phyloP scores from a whole-genome alignment of 2,113 vertebrate genomes.

The Cebidichthys violaceus region DNA sequence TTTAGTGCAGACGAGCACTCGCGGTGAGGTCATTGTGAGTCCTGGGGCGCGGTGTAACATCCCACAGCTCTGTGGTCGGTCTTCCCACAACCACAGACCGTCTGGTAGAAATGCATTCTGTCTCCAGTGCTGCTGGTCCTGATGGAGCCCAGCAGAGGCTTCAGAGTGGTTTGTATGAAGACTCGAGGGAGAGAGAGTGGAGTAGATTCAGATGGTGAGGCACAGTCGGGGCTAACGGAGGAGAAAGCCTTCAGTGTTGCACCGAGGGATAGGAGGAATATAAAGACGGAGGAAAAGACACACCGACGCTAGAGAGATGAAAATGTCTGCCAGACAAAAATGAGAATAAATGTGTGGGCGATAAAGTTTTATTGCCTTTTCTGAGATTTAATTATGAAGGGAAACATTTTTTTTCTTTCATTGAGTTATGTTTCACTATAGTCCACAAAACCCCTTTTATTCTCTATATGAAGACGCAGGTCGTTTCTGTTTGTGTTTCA shows the following conservation, averaged over 20 bases:
- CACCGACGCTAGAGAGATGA: slow-evolving; percentile 21
- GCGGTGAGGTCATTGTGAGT: slow-evolving; percentile 63
- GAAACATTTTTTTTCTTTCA: slow-evolving; percentile 56
- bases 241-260: slow-evolving; percentile 49
- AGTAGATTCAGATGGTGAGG: slow-evolving; percentile 68
- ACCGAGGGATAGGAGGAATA: slow-evolving; percentile 16
- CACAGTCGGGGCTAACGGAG: slow-evolving; percentile 20
- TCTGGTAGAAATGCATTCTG: slow-evolving; percentile 63
- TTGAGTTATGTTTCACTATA: slow-evolving; percentile 36
- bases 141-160: slow-evolving; percentile 64
- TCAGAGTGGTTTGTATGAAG: slow-evolving; percentile 59
- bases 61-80: slow-evolving; percentile 61
- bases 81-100: slow-evolving; percentile 60
- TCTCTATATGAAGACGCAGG: slow-evolving; percentile 5
- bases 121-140: slow-evolving; percentile 58
- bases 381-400: slow-evolving; percentile 48
- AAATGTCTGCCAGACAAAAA: slow-evolving; percentile 52
- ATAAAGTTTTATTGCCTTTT: slow-evolving; percentile 66
- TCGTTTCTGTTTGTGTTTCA: slow-evolving; percentile 3
- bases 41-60: slow-evolving; percentile 63
- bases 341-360: slow-evolving; percentile 42
- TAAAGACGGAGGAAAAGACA: slow-evolving; percentile 1
- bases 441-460: slow-evolving; percentile 30
- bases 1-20: slow-evolving; percentile 51
- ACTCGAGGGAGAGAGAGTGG: slow-evolving; percentile 57